Percentiles rank a stretch among this genome's conserved stretches.
Evolutionary conservation across 2,113 vertebrate species (phyloP).

Genomic region (Amia ocellicauda): DNA sequence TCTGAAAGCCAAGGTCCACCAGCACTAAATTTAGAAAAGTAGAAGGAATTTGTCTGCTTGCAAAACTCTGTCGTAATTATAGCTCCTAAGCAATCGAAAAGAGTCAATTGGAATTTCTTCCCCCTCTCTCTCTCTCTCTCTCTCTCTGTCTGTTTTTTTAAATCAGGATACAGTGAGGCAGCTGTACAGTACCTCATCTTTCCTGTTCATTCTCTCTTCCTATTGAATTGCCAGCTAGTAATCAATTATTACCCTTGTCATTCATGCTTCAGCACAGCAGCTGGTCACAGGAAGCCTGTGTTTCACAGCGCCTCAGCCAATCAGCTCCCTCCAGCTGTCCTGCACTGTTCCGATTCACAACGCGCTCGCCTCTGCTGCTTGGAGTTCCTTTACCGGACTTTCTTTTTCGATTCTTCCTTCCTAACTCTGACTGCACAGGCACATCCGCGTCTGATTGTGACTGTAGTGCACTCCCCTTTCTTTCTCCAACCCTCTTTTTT

Average conservation of each 20-base stretch:
- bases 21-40: no score
- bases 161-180: constrained; percentile 56
- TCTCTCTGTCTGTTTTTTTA: constrained; percentile 28
- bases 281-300: constrained; percentile 80
- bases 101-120: no score
- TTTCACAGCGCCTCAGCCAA: constrained; percentile 71
- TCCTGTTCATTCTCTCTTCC: constrained; percentile 64
- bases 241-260: constrained; percentile 87
- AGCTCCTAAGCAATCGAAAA: no score
- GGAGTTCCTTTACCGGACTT: constrained; percentile 58
- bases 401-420: constrained; percentile 65
- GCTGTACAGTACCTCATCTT: constrained; percentile 50
- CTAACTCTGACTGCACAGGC: constrained; percentile 58
- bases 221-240: constrained; percentile 69
- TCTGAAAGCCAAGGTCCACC: no score
- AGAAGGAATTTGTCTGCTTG: no score
- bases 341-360: constrained; percentile 70
- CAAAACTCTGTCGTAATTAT: no score
- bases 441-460: constrained; percentile 54
- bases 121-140: constrained; percentile 27
- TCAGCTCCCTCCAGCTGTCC: constrained; percentile 80
- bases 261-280: constrained; percentile 74
- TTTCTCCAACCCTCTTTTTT: constrained; percentile 46
- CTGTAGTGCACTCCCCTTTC: constrained; percentile 42
- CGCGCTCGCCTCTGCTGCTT: constrained; percentile 63